Evolutionary conservation across 2,888 invertebrate genomes (phyloP).

Genomic region (Odontocolon sp.): DNA sequence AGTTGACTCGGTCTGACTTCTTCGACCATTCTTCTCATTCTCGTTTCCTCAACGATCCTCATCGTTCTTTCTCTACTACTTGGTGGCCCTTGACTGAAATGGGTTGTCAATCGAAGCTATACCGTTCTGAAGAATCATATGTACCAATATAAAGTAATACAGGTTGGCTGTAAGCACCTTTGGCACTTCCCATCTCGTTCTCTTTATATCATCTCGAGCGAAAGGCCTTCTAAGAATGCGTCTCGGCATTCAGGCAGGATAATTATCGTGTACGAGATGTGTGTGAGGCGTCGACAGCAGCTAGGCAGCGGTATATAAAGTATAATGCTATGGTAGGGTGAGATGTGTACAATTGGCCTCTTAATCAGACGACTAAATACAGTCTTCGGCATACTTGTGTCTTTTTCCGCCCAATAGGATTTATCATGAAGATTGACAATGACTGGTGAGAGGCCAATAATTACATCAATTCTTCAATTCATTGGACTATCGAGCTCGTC

Average conservation of each 20-base stretch:
- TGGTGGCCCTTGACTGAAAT: slow-evolving; percentile 29
- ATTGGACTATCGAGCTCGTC: slow-evolving; percentile 6
- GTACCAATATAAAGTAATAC: slow-evolving; percentile 1
- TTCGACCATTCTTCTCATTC: too few relatives aligned
- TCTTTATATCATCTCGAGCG: slow-evolving; percentile 15
- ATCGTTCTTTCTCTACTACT: slow-evolving; percentile 13
- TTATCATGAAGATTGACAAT: too few relatives aligned
- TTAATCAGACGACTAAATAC: too few relatives aligned
- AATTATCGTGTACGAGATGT: slow-evolving; percentile 35
- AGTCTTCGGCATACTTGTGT: too few relatives aligned
- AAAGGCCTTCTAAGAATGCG: slow-evolving; percentile 27
- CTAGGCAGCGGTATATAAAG: neutral
- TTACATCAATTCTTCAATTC: too few relatives aligned
- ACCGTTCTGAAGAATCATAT: neutral
- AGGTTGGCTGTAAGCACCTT: neutral
- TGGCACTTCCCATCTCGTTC: neutral
- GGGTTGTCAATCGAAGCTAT: slow-evolving; percentile 35
- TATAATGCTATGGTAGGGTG: neutral
- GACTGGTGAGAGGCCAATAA: neutral
- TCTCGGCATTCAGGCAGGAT: neutral
- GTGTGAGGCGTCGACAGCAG: slow-evolving; percentile 37
- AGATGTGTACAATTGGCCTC: too few relatives aligned
- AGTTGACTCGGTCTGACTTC: too few relatives aligned
- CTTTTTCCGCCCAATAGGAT: too few relatives aligned
- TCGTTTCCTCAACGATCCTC: neutral